phyloP scores from a whole-genome alignment of 1,140 invertebrate genomes.

The Physella acuta region DNA sequence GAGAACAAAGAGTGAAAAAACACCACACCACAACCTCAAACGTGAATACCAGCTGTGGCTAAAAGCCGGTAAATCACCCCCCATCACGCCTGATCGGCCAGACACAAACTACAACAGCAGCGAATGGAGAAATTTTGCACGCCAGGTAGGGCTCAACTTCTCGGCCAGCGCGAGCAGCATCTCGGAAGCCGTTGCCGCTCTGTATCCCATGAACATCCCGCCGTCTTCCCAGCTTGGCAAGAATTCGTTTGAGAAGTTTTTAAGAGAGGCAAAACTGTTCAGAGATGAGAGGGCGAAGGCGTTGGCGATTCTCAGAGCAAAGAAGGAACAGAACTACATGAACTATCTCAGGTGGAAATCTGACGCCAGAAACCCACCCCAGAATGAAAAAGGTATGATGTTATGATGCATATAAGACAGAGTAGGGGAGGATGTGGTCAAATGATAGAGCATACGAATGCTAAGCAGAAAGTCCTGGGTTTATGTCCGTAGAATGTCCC shows the following conservation, averaged over 20 bases:
- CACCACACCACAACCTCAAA: slow-evolving; percentile 43
- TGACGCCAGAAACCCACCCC: slow-evolving; percentile 54
- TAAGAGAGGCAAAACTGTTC: slow-evolving; percentile 50
- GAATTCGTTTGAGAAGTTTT: slow-evolving; percentile 55
- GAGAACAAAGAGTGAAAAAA: slow-evolving; percentile 38
- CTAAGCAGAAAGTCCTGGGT: no score
- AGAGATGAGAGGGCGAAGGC: slow-evolving; percentile 47
- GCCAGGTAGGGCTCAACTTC: slow-evolving; percentile 49
- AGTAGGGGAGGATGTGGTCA: no score
- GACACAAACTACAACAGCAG: slow-evolving; percentile 57
- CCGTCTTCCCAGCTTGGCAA: slow-evolving; percentile 52
- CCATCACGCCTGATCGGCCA: slow-evolving; percentile 44
- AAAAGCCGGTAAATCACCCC: slow-evolving; percentile 55
- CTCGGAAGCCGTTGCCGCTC: slow-evolving; percentile 51
- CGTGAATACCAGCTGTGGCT: slow-evolving; percentile 54
- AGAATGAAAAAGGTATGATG: slow-evolving; percentile 54
- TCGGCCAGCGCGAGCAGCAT: slow-evolving; percentile 49
- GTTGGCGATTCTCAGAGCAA: slow-evolving; percentile 50
- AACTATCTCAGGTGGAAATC: slow-evolving; percentile 47
- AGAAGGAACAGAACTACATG: slow-evolving; percentile 48
- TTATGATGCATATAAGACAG: background rate
- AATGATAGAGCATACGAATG: no score
- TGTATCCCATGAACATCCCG: slow-evolving; percentile 59
- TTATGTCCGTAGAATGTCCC: no score
- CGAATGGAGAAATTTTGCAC: slow-evolving; percentile 57